Evolutionary conservation across 2,113 vertebrate genomes (phyloP).

Genomic region (Oreochromis tanganicae): DNA sequence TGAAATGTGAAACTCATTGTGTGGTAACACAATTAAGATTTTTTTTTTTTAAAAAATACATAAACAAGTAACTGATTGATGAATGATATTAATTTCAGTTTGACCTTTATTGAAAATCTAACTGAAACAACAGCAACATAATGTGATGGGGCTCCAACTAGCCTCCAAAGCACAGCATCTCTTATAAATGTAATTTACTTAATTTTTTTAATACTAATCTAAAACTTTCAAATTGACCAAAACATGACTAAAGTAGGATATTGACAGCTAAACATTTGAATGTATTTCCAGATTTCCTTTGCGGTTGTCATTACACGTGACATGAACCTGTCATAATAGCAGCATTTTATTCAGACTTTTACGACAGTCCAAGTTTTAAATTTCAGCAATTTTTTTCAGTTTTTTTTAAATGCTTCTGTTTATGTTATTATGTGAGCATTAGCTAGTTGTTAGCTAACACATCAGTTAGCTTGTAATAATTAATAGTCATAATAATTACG

Average conservation of each 20-base stretch:
- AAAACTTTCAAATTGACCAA: neutral
- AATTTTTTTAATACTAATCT: neutral
- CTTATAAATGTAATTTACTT: neutral
- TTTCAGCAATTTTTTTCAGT: neutral
- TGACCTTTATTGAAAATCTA: neutral
- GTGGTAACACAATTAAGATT: neutral
- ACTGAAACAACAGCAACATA: neutral
- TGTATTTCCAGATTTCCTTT: neutral
- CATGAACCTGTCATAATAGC: neutral
- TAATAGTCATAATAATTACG: neutral
- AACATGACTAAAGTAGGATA: neutral
- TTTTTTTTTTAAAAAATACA: rapidly evolving
- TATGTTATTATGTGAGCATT: neutral
- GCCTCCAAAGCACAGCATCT: neutral
- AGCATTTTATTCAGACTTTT: rapidly evolving
- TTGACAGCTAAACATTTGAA: neutral
- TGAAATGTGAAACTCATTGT: neutral
- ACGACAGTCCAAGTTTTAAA: neutral
- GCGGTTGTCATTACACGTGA: neutral
- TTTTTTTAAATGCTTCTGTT: neutral
- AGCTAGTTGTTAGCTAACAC: neutral
- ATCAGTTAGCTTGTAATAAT: neutral
- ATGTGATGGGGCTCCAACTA: too few species aligned
- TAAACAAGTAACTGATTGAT: neutral
- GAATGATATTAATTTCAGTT: neutral